These are phyloP conservation scores for Gymnothorax reevesii DNA, from an alignment of 2,797 vertebrate genomes.

Conservation along the genomic window DNA sequence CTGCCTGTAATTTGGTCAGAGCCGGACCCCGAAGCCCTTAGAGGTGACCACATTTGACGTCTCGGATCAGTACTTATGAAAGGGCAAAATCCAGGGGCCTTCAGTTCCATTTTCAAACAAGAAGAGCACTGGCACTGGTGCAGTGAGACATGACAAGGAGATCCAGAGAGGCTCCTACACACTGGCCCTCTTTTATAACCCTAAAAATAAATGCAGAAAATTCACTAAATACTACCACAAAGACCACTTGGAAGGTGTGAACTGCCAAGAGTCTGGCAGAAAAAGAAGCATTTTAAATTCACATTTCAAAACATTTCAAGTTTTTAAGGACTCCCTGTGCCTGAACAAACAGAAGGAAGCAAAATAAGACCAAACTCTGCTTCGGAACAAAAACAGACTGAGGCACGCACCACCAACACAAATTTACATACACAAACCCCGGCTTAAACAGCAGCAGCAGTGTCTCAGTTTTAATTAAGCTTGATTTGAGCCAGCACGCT, in stretches of 20 bases:
- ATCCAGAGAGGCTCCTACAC: slow-evolving; percentile 7
- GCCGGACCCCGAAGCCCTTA: slow-evolving; percentile 38
- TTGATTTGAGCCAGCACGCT: neutral
- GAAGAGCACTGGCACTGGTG: neutral
- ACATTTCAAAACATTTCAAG: neutral
- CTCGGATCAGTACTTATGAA: slow-evolving; percentile 46
- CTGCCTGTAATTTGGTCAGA: slow-evolving; percentile 54
- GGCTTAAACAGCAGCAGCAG: neutral
- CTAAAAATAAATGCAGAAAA: neutral
- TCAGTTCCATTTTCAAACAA: neutral
- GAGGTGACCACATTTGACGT: slow-evolving; percentile 47
- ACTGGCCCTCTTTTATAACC: slow-evolving; percentile 15
- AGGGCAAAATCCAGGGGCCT: slow-evolving; percentile 27
- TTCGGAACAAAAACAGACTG: neutral
- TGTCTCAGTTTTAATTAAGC: slow-evolving; percentile 18
- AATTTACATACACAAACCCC: neutral
- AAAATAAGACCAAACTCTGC: neutral
- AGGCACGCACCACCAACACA: too few relatives aligned
- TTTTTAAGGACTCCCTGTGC: neutral
- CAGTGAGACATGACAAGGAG: neutral
- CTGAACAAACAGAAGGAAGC: neutral
- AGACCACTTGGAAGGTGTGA: neutral
- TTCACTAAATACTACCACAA: slow-evolving; percentile 20
- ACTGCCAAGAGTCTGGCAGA: neutral
- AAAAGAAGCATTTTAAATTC: neutral